Conservation (phyloP, 1,140 invertebrate genomes). For the Drosophila jambulina region DNA sequence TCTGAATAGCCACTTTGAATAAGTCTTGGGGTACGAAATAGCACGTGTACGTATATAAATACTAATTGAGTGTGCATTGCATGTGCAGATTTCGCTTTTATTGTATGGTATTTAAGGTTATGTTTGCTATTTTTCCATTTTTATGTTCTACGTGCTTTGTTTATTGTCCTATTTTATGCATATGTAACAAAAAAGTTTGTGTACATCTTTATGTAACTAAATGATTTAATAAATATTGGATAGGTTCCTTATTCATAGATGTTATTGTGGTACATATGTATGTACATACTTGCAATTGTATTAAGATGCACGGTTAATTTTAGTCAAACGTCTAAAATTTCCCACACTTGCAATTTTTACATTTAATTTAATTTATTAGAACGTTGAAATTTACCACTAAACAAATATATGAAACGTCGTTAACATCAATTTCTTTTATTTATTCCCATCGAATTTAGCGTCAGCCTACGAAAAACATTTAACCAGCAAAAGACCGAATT, state of each 20-base stretch:
- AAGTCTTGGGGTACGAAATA: background rate
- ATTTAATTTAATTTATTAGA: background rate
- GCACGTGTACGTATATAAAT: background rate
- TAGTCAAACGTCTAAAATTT: background rate
- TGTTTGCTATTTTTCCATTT: background rate
- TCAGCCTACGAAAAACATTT: conserved; percentile 25
- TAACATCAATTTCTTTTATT: background rate
- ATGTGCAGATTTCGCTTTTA: background rate
- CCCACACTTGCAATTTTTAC: background rate
- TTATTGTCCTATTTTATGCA: background rate
- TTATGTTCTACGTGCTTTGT: background rate
- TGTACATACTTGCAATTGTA: background rate
- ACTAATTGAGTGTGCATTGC: background rate
- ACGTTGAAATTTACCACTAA: background rate
- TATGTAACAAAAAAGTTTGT: background rate
- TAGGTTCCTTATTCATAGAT: background rate
- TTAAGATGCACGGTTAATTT: background rate
- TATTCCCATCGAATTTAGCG: conserved; percentile 23
- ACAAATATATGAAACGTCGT: background rate
- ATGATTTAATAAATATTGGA: too few relatives aligned
- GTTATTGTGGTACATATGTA: background rate
- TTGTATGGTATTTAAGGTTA: conserved; percentile 16
- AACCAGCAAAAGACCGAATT: conserved; percentile 36
- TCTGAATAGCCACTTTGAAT: background rate
- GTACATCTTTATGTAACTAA: background rate